A percentile compares a stretch with the other conserved stretches of the same genome.
phyloP scores from a whole-genome alignment of 2,888 invertebrate species.

The Ormyrus labotus region DNA sequence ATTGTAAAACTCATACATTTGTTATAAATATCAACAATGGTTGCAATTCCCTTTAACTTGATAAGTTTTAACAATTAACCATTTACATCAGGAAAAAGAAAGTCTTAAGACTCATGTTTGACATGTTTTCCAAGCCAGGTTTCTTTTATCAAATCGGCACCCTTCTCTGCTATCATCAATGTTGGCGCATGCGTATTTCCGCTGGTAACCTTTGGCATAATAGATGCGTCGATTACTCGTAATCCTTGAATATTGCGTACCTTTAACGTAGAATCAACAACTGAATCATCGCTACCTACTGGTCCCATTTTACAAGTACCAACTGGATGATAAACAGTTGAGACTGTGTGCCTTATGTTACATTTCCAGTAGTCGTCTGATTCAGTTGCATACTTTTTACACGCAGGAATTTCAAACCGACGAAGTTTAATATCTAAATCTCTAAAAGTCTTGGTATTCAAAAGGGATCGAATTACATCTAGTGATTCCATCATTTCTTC shows the following conservation, averaged over 20 bases:
- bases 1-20: too few relatives aligned
- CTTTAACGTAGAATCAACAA: slow-evolving; percentile 79
- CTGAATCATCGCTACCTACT: slow-evolving; percentile 74
- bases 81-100: not conserved
- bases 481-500: slow-evolving; percentile 68
- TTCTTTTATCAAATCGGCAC: slow-evolving; percentile 80
- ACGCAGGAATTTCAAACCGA: slow-evolving; percentile 64
- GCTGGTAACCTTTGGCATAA: slow-evolving; percentile 81
- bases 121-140: slow-evolving; percentile 75
- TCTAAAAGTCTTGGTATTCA: slow-evolving; percentile 64
- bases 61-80: not conserved
- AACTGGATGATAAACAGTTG: slow-evolving; percentile 80
- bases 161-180: slow-evolving; percentile 83
- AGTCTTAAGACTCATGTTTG: slow-evolving; percentile 64
- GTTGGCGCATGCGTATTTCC: slow-evolving; percentile 81
- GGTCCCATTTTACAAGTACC: slow-evolving; percentile 82
- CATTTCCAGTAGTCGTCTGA: slow-evolving; percentile 77
- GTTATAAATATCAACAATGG: too few relatives aligned
- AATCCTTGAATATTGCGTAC: slow-evolving; percentile 78
- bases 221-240: slow-evolving; percentile 82
- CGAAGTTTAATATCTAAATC: slow-evolving; percentile 59
- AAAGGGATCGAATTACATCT: slow-evolving; percentile 63
- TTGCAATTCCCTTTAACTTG: too few relatives aligned
- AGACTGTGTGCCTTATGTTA: slow-evolving; percentile 76
- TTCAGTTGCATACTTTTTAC: slow-evolving; percentile 60